Percentiles rank a stretch among this genome's conserved stretches.
Evolutionary conservation across 2,888 invertebrate genomes (phyloP).

Genomic region (Macrophya annulata): DNA sequence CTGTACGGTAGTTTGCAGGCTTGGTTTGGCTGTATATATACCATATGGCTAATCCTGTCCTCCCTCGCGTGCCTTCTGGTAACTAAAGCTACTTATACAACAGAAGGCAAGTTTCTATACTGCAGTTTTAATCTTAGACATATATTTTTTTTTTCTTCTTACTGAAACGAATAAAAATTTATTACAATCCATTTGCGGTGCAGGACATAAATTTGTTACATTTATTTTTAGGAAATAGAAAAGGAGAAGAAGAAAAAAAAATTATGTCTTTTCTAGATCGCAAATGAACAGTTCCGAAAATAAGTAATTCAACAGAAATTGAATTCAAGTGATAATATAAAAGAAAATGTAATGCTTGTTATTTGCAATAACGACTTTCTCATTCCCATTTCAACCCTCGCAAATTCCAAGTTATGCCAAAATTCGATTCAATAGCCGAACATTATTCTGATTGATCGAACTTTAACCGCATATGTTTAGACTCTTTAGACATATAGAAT

Average conservation of each 20-base stretch:
- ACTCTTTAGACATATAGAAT: not conserved
- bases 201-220: not conserved
- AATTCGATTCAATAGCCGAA: not conserved
- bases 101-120: not conserved
- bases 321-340: not conserved
- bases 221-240: not conserved
- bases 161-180: not conserved
- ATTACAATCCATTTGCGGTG: not conserved
- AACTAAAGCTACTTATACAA: conserved; percentile 19
- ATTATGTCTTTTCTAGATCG: not conserved
- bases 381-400: not conserved
- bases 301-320: not conserved
- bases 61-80: conserved; percentile 47
- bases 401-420: not conserved
- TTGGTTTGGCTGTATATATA: not conserved
- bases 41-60: conserved; percentile 41
- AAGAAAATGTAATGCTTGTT: not conserved
- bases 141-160: not conserved
- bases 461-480: not conserved
- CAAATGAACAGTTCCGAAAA: not conserved
- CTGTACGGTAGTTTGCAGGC: not conserved
- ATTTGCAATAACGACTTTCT: not conserved
- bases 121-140: not conserved
- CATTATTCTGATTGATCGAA: not conserved
- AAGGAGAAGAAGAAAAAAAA: not conserved